phyloP scores from a whole-genome alignment of 2,888 invertebrate species.

The Geotrupes spiniger region DNA sequence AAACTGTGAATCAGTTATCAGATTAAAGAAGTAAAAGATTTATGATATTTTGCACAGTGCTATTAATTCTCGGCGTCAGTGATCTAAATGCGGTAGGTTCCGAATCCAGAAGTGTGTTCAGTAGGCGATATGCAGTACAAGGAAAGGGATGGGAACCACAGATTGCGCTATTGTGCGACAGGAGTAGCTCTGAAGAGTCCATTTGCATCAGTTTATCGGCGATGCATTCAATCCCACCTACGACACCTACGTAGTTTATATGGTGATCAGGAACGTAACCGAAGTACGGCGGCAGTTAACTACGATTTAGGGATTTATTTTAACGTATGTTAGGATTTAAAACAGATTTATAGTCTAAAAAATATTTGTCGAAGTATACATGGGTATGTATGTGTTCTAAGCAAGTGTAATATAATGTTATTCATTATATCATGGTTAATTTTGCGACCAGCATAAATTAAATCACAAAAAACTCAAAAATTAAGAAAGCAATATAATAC shows the following conservation, averaged over 20 bases:
- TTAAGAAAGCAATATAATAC: too few relatives aligned
- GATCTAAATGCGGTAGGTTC: constrained; percentile 18
- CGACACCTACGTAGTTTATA: constrained; percentile 16
- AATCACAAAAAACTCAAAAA: too few relatives aligned
- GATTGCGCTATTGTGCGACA: constrained; percentile 38
- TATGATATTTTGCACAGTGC: constrained; percentile 5
- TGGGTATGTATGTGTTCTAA: too few relatives aligned
- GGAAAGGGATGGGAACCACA: constrained; percentile 29
- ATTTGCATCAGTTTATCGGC: constrained; percentile 40
- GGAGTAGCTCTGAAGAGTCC: constrained; percentile 35
- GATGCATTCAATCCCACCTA: constrained; percentile 17
- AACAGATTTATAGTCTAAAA: constrained; percentile 1
- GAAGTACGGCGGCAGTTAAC: constrained; percentile 8
- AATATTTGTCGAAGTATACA: too few relatives aligned
- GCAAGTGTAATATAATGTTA: too few relatives aligned
- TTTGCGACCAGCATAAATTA: too few relatives aligned
- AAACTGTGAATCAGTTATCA: too few relatives aligned
- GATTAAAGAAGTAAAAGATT: too few relatives aligned
- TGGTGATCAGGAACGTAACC: constrained; percentile 15
- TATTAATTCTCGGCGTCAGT: constrained; percentile 25
- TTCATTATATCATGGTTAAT: too few relatives aligned
- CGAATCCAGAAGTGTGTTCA: constrained; percentile 24
- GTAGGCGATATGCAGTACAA: constrained; percentile 26
- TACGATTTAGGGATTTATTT: constrained; percentile 12
- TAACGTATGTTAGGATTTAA: constrained; percentile 1